A percentile compares a stretch with the other conserved stretches of the same genome.
phyloP scores from a whole-genome alignment of 2,888 invertebrate genomes.

The Escarpia spicata region DNA sequence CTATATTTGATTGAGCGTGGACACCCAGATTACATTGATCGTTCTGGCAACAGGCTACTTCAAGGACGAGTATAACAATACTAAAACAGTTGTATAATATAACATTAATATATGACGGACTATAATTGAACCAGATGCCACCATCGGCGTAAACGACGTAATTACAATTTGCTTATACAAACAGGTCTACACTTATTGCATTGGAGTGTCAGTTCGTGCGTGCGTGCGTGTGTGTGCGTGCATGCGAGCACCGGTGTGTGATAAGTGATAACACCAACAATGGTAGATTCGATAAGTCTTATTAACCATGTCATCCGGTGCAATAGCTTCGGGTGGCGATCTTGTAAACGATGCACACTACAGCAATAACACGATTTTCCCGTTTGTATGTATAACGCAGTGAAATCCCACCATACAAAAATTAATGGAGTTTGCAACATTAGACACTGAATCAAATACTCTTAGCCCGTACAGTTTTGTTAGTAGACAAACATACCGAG shows the following conservation, averaged over 20 bases:
- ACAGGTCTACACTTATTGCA: neutral
- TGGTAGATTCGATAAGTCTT: neutral
- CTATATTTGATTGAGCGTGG: neutral
- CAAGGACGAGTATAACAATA: neutral
- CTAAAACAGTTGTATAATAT: neutral
- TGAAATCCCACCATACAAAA: neutral
- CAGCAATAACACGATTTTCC: neutral
- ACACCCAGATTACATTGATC: neutral
- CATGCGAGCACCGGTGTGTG: neutral
- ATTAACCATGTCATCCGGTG: neutral
- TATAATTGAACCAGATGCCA: neutral
- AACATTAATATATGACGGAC: neutral
- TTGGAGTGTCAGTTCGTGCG: neutral
- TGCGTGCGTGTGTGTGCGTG: neutral
- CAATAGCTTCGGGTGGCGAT: neutral
- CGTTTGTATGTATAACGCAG: neutral
- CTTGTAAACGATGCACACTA: neutral
- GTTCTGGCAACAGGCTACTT: neutral
- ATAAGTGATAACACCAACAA: neutral
- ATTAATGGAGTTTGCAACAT: neutral
- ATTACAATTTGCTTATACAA: neutral
- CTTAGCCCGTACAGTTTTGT: neutral
- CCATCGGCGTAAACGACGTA: neutral
- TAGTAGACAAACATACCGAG: slow-evolving; percentile 8
- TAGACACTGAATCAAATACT: neutral